These are phyloP conservation scores for Nymphalis polychloros DNA, from an alignment of 2,888 invertebrate genomes.

Conservation along the genomic window DNA sequence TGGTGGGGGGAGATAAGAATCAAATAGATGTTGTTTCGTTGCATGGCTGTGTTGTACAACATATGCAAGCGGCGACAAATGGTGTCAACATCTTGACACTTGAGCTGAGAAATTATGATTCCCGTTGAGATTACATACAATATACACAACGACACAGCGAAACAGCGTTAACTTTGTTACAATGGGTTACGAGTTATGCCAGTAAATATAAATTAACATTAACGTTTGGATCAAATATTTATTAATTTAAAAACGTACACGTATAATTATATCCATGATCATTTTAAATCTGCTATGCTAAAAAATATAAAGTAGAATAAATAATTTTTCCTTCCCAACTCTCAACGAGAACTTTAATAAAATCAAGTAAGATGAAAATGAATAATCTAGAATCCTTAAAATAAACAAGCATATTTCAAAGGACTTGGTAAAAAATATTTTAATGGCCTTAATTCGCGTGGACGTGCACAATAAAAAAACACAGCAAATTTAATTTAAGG, in stretches of 20 bases:
- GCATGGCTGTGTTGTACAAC: conserved; percentile 68
- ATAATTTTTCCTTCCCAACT: not conserved
- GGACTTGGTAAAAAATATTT: conserved; percentile 42
- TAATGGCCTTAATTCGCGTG: conserved; percentile 46
- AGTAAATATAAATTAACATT: conserved; percentile 23
- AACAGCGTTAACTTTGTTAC: conserved; percentile 36
- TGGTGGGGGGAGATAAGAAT: conserved; percentile 73
- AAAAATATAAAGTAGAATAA: not conserved
- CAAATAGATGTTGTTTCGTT: conserved; percentile 81
- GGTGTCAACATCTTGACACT: conserved; percentile 70
- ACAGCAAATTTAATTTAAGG: conserved; percentile 48
- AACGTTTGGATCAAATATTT: not conserved
- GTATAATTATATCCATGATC: not conserved
- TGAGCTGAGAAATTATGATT: conserved; percentile 53
- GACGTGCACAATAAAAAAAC: conserved; percentile 46
- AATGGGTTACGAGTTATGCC: conserved; percentile 30
- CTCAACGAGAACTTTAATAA: conserved; percentile 20
- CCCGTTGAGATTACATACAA: conserved; percentile 42
- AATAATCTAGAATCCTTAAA: conserved; percentile 30
- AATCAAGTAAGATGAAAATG: conserved; percentile 25
- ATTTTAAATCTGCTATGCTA: not conserved
- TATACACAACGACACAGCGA: conserved; percentile 25
- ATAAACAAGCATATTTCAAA: conserved; percentile 36
- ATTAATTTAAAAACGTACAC: not conserved
- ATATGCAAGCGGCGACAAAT: conserved; percentile 73